phyloP scores from a whole-genome alignment of 2,888 invertebrate species.

The Tholera decimalis region DNA sequence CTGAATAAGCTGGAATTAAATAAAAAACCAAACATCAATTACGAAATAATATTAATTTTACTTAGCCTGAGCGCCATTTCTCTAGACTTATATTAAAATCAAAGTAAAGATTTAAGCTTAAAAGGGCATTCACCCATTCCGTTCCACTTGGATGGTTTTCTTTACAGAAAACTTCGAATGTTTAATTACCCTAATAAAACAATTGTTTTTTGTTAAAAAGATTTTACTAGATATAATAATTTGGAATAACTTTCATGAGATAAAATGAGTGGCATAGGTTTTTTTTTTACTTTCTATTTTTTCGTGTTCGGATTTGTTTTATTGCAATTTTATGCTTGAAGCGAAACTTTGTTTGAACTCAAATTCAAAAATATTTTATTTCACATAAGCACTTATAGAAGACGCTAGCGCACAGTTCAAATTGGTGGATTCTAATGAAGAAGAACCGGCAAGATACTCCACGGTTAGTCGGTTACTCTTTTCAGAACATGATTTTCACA shows the following conservation, averaged over 20 bases:
- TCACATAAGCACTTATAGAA: too few relatives aligned
- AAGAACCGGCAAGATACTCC: too few relatives aligned
- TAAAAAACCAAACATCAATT: constrained; percentile 6
- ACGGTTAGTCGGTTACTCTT: too few relatives aligned
- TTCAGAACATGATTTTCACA: too few relatives aligned
- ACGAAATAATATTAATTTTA: constrained; percentile 16
- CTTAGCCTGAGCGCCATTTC: constrained; percentile 19
- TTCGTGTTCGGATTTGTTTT: not conserved
- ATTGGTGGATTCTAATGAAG: too few relatives aligned
- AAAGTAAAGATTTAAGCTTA: constrained; percentile 43
- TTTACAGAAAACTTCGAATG: constrained; percentile 27
- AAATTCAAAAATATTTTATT: too few relatives aligned
- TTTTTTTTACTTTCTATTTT: not conserved
- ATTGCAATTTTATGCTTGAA: not conserved
- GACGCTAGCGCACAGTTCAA: too few relatives aligned
- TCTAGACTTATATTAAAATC: constrained; percentile 37
- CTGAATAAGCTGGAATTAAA: not conserved
- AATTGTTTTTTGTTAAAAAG: constrained; percentile 32
- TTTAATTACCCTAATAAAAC: constrained; percentile 40
- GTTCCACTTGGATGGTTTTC: constrained; percentile 33
- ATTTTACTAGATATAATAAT: constrained; percentile 8
- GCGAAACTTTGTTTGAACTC: not conserved
- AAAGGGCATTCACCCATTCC: constrained; percentile 32
- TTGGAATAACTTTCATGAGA: not conserved
- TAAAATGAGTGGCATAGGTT: not conserved